Evolutionary conservation across 2,113 vertebrate genomes (phyloP), one percentile per base, ranked within the genome.

Genomic region (Cyprinus carpio): DNA sequence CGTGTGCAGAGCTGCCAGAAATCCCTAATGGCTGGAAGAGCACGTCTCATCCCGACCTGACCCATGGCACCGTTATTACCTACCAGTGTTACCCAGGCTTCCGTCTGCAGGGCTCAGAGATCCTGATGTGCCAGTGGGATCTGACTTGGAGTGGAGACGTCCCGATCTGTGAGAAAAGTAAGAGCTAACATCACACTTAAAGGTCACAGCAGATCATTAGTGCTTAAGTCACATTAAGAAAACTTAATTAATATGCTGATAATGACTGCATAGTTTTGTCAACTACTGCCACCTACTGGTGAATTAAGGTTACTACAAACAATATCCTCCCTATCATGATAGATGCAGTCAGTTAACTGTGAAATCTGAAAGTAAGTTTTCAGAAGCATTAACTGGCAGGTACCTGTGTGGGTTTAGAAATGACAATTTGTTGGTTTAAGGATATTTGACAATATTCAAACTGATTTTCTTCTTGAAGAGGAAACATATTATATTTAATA

Each of bases 91-190:
- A 99, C 91, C 98, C 98, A 0, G 98, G 98, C 27, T 99, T 91
- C 87, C 95, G 96, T 85, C 90, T 99, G 87, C 85, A 91, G 0
- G 98, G 98, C 82, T 95, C 96, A 0, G 97, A 98, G 89, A 95
- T 98, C 87, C 96, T 99, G 85, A 99, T 99, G 98, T 99, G 98
- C 88, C 98, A 99, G 90, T 99, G 98, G 98, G 98, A 99, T 90
- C 94, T 99, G 67, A 96, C 95, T 0, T 99, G 98, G 98, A 99
- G 98, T 0, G 97, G 96, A 0, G 98, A 99, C 40, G 94, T 98
- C 58, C 98, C 98, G 1, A 92, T 91, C 81, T 99, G 98, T 60
- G 96, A 97, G 91, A 94, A 96, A 91, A 97, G 98, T 99, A 89
- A 96, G 95, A 43, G 20, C 51, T 49, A 20, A 31, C n/a, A 10